Evolutionary conservation across 2,113 vertebrate genomes (phyloP), one percentile per base, ranked within the genome.

Genomic region (Podiceps cristatus): DNA sequence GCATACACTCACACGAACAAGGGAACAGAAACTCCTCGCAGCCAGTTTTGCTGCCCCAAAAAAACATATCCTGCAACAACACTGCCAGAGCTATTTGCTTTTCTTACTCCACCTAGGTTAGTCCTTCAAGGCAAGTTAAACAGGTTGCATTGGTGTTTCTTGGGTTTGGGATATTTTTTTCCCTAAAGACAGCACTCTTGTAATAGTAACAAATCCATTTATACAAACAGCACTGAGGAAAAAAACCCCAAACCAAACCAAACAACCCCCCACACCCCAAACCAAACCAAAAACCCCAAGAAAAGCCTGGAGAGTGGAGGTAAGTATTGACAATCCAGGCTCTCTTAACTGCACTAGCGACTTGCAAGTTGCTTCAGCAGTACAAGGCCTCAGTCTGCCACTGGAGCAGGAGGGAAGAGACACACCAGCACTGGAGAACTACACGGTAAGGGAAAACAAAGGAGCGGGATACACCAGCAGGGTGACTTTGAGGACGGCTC

Each of bases 311-410:
- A 22, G 23, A 23, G 53, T 1, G 9, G 76, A 81, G 35, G 31
- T 23, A 86, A 80, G 62, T 0, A 42, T 2, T 78, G 56, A 4
- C 87, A 62, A 89, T 58, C 6, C 18, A 33, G 81, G 69, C 82
- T 76, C 72, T 44, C 73, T 47, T 40, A 47, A 78, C 74, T 23
- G 31, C 20, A 71, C 12, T 2, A 60, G 56, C 5, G 35, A 56
- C 17, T 19, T 75, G 64, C 35, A 18, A 47, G 93, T 94, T 94
- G 87, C 93, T 96, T 95, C 96, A 94, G 90, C 92, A 90, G 91
- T 8, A 16, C 19, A 2, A 63, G 89, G 86, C 3, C 5, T 91
- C 73, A 93, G 96, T 5, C 66, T 66, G 82, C 74, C 1, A 8
- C 75, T 58, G 91, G 78, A 94, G 91, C 7, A 35, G 63, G 62